Base-by-base conservation (phyloP, 2,113 vertebrate genomes). In the Sorex fumeus region DNA sequence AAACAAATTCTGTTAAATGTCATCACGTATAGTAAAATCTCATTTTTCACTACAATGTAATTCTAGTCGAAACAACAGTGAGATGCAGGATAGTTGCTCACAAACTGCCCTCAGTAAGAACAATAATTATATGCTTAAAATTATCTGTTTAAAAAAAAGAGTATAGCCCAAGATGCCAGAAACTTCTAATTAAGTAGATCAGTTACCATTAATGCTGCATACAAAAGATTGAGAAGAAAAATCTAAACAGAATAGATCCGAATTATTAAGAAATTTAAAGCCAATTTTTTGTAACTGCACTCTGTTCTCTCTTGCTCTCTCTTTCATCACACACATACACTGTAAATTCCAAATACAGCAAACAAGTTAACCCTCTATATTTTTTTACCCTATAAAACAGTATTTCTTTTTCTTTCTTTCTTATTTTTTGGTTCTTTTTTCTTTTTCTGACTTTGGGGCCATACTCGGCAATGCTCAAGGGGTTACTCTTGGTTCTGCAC, bases 81-180 rank as follows among this genome's bases (percentile, higher is more conserved):
- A 91, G 34, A 91, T 75, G 81, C 13, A 81, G 50, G 40, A 27
- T 50, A 84, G 64, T 23, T n/a, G 78, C 72, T 91, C 77, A 87
- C 11, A 90, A 89, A 86, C 74, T 80, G 74, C 64, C 43, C 64
- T 87, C 40, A 89, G 84, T 84, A 88, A 91, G 50, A 89, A 94
- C 91, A 96, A 85, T 43, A 91, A 84, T 62, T 81, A 36, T 4
- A 6, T 74, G 32, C 69, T 89, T 91, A 50, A 93, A 95, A 81
- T 80, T 87, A 21, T 93, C 57, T 19, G 53, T 57, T 84, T 28
- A 12, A 23, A 81, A 36, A 53, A 84, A 28, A 90, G 43, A 81
- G 43, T 34, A 90, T 53, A 71, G 36, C 21, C 12, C 62, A 67
- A 81, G n/a, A 93, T 30, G 30, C 30, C 78, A 77, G 45, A 80